Percentiles rank a stretch among this genome's conserved stretches.
These are phyloP conservation scores for Sepioteuthis lessoniana DNA, from an alignment of 2,888 invertebrate genomes.

Conservation along the genomic window DNA sequence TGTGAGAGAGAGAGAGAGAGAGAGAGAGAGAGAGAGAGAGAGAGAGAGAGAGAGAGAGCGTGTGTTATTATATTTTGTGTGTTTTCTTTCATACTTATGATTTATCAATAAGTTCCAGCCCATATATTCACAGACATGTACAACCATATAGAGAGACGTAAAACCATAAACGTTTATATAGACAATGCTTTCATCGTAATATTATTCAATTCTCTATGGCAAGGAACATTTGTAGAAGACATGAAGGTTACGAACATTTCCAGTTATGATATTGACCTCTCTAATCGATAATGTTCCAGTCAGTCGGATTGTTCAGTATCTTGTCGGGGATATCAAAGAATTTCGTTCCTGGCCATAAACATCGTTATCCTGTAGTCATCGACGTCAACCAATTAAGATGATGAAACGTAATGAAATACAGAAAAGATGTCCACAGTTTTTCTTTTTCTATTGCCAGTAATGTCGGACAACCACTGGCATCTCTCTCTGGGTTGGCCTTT, in stretches of 20 bases:
- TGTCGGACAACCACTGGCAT: background rate
- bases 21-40: too few relatives aligned
- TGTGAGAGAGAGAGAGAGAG: too few relatives aligned
- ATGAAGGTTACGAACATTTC: background rate
- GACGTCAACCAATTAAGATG: background rate
- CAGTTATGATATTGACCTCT: background rate
- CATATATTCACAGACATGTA: too few relatives aligned
- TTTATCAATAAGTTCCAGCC: too few relatives aligned
- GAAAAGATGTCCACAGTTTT: background rate
- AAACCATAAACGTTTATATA: background rate
- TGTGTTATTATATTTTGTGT: background rate
- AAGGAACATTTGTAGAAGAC: background rate
- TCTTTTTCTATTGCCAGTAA: background rate
- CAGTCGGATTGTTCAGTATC: conserved; percentile 1
- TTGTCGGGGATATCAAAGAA: background rate
- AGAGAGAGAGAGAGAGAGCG: too few relatives aligned
- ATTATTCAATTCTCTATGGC: background rate
- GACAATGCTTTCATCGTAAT: background rate
- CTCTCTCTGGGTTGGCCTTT: background rate
- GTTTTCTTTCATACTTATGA: too few relatives aligned
- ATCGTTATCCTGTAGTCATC: conserved; percentile 33
- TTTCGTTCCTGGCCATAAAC: conserved; percentile 11
- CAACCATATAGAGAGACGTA: too few relatives aligned
- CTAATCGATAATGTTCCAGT: conserved; percentile 18
- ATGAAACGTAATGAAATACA: background rate